These are phyloP conservation scores for Tympanoctomys barrerae DNA, from an alignment of 2,797 vertebrate species.

Conservation along the genomic window DNA sequence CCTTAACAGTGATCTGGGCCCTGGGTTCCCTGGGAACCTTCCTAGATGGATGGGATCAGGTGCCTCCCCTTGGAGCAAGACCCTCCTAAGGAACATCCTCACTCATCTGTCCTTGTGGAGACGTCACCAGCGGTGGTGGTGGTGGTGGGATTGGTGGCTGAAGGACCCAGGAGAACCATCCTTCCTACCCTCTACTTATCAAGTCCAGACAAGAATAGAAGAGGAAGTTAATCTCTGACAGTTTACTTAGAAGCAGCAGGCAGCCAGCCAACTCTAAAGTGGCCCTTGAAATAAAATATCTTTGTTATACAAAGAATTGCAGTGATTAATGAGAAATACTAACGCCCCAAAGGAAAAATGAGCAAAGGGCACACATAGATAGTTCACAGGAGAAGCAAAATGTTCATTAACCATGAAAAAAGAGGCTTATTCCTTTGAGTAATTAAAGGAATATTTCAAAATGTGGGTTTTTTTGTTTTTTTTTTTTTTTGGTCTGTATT, in stretches of 20 bases:
- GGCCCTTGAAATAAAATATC: slow-evolving; percentile 58
- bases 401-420: neutral
- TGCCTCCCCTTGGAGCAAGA: neutral
- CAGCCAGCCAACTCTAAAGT: slow-evolving; percentile 36
- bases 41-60: neutral
- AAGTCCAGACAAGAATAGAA: neutral
- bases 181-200: neutral
- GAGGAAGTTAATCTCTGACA: neutral
- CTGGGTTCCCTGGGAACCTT: neutral
- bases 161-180: neutral
- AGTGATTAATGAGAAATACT: slow-evolving; percentile 39
- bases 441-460: slow-evolving; percentile 52
- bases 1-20: neutral
- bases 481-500: slow-evolving; percentile 11
- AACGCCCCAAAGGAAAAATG: slow-evolving; percentile 22
- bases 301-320: neutral
- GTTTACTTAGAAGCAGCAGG: neutral
- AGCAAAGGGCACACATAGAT: neutral
- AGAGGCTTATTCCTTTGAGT: neutral
- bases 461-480: neutral
- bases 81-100: neutral
- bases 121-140: neutral
- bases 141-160: neutral
- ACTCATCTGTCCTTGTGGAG: neutral
- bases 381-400: neutral